phyloP scores from a whole-genome alignment of 2,113 vertebrate species.

The Pardalotus punctatus region DNA sequence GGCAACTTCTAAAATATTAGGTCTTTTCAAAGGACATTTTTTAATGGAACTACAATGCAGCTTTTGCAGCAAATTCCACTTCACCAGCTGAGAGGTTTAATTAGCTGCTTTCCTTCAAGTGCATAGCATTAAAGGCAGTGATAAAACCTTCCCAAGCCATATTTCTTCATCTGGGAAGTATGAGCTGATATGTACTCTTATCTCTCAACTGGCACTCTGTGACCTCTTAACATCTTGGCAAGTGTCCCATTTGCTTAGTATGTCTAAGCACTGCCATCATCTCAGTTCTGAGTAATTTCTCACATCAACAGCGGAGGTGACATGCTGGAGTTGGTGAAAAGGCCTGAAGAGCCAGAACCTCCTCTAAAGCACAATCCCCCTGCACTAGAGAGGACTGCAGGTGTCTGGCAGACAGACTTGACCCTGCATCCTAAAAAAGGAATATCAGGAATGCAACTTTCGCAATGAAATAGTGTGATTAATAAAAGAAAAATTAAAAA shows the following conservation, averaged over 20 bases:
- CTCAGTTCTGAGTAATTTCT: constrained; percentile 4
- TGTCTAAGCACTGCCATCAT: background rate
- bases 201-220: background rate
- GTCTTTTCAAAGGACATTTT: background rate
- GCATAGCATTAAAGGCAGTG: background rate
- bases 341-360: background rate
- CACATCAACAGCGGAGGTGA: background rate
- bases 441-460: background rate
- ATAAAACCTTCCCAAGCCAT: background rate
- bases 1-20: background rate
- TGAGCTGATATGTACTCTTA: background rate
- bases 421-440: background rate
- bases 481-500: background rate
- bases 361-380: background rate
- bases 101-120: background rate
- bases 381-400: background rate
- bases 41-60: background rate
- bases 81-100: background rate
- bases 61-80: background rate
- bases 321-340: background rate
- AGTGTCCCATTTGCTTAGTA: background rate
- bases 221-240: background rate
- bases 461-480: background rate
- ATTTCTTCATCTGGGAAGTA: background rate
- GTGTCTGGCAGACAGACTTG: background rate